Evolutionary conservation across 2,113 vertebrate genomes (phyloP).

Genomic region (Callionymus lyra): DNA sequence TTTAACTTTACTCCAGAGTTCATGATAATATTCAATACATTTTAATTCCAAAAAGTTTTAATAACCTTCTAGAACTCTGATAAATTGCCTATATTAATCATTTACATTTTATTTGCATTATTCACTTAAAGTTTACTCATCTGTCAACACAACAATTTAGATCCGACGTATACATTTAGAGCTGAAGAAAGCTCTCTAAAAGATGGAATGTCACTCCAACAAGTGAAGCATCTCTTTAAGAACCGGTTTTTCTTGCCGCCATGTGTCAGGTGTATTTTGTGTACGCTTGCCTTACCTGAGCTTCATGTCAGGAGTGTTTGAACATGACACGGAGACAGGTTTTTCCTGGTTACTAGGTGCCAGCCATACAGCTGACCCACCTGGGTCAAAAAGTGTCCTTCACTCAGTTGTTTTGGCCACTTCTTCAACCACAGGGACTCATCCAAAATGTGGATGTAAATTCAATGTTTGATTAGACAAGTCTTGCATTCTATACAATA

Average conservation of each 20-base stretch:
- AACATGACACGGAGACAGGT: constrained; percentile 39
- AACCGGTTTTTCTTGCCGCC: constrained; percentile 38
- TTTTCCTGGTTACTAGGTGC: constrained; percentile 57
- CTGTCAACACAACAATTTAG: too few relatives aligned
- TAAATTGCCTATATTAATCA: too few relatives aligned
- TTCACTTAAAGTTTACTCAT: too few relatives aligned
- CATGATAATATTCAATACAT: too few relatives aligned
- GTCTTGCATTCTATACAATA: too few relatives aligned
- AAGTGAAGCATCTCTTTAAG: constrained; percentile 3
- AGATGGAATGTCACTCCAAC: constrained; percentile 10
- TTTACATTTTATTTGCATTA: too few relatives aligned
- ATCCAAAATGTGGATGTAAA: too few relatives aligned
- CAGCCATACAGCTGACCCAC: constrained; percentile 35
- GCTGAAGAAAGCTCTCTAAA: constrained; percentile 2
- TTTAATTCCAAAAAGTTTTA: too few relatives aligned
- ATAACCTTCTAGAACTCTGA: too few relatives aligned
- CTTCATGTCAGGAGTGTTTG: constrained; percentile 5
- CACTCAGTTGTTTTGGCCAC: constrained; percentile 22
- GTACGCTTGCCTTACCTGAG: constrained; percentile 18
- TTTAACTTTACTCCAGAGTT: too few relatives aligned
- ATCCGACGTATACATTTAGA: not conserved
- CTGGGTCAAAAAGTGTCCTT: constrained; percentile 24
- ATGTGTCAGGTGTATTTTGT: constrained; percentile 26
- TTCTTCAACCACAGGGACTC: too few relatives aligned
- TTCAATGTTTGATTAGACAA: too few relatives aligned